Base-by-base conservation (phyloP, 2,113 vertebrate species). In the Dissostichus mawsoni region DNA sequence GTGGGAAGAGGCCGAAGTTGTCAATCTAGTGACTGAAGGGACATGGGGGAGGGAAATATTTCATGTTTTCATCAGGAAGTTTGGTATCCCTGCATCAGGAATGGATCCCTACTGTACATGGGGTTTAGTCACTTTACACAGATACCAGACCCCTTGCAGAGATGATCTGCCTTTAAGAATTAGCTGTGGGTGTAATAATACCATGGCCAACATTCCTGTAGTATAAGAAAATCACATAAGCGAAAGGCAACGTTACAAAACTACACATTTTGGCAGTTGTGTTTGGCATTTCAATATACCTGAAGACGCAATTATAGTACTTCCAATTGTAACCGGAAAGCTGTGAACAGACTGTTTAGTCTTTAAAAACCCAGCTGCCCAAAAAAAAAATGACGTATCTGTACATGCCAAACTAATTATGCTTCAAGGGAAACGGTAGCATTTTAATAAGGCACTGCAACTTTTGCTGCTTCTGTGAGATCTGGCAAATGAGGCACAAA, bases 401-500 rank as follows among this genome's bases (percentile, higher is more conserved):
- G 69, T 25, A 72, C 66, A 8, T 71, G 56, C 50, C 63, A 76
- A 44, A 45, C 36, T 68, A 81, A 81, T 76, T 11, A 23, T 3
- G 20, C 64, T 78, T 61, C 59, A 67, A 74, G 68, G 77, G 72
- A 65, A 84, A 44, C 56, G 64, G 76, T 12, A 53, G 58, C 36
- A 58, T 66, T 81, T 75, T 77, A 76, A 80, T 80, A 69, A 41
- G 70, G 78, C 80, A 68, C 50, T 80, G 81, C 67, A 70, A 83
- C 68, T 75, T 80, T 71, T 83, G 76, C 78, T 45, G 55, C 71
- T 68, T 76, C 70, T 2, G 14, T 69, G 62, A 74, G 56, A 78
- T 69, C 41, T 73, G 73, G 53, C 69, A 82, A 86, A 86, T 70
- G 83, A 78, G 57, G 70, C 85, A 63, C 41, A 74, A 64, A 58